phyloP scores from a whole-genome alignment of 64 coral and sea anemone genomes.

The Pachyseris speciosa region DNA sequence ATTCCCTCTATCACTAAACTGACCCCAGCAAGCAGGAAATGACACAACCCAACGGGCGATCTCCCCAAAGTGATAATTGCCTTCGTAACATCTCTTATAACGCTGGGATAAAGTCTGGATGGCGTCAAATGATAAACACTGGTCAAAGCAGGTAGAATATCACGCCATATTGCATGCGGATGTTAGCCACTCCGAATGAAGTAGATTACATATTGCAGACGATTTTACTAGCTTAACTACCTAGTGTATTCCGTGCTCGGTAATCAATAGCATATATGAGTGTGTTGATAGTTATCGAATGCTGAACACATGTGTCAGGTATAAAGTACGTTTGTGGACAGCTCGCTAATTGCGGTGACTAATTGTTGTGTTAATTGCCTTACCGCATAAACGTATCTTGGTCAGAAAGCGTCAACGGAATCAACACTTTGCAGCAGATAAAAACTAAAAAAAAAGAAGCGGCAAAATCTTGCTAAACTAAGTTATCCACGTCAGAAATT shows the following conservation, averaged over 20 bases:
- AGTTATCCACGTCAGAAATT: neutral
- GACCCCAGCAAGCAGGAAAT: constrained; percentile 42
- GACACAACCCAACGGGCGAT: neutral
- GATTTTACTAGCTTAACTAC: neutral
- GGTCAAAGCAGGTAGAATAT: neutral
- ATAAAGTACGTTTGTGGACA: constrained; percentile 43
- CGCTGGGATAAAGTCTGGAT: neutral
- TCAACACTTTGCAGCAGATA: too few relatives aligned
- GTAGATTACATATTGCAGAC: neutral
- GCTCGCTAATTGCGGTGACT: constrained; percentile 44
- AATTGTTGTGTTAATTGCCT: constrained; percentile 38
- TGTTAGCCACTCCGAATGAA: neutral
- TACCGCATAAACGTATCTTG: neutral
- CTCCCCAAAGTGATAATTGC: constrained; percentile 5
- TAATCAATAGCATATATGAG: constrained; percentile 25
- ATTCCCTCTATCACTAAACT: constrained; percentile 9
- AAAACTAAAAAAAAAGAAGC: neutral
- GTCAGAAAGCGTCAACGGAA: neutral
- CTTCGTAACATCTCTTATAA: constrained; percentile 16
- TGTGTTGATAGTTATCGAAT: constrained; percentile 33
- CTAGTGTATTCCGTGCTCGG: neutral
- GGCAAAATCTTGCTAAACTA: neutral
- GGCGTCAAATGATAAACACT: constrained; percentile 1
- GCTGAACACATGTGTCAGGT: constrained; percentile 23
- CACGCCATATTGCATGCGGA: neutral